These are phyloP conservation scores for rat (Rattus norvegicus) DNA, from an alignment of 2,113 vertebrate species.

Conservation along the genomic window GRCr8 NC_086031.1:77049001-77049500, in stretches of 20 bases:
- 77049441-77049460: not conserved
- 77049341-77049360: not conserved
- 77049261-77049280: not conserved
- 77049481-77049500: not conserved
- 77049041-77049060: not conserved
- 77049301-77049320: not conserved
- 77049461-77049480: not conserved
- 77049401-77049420: not conserved
- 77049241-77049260: not conserved
- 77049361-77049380: not conserved
- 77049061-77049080: not conserved
- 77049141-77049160: not conserved
- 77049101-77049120: not conserved
- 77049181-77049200: not conserved
- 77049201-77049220: not conserved
- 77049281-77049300: not conserved
- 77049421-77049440: not conserved
- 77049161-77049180: not conserved
- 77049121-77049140: not conserved
- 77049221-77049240: not conserved
- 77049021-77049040: too few species aligned
- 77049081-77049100: too few species aligned
- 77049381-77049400: not conserved
- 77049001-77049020: not conserved
- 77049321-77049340: not conserved